phyloP scores from a whole-genome alignment of 2,113 vertebrate species.

The Megaceryle torquata region DNA sequence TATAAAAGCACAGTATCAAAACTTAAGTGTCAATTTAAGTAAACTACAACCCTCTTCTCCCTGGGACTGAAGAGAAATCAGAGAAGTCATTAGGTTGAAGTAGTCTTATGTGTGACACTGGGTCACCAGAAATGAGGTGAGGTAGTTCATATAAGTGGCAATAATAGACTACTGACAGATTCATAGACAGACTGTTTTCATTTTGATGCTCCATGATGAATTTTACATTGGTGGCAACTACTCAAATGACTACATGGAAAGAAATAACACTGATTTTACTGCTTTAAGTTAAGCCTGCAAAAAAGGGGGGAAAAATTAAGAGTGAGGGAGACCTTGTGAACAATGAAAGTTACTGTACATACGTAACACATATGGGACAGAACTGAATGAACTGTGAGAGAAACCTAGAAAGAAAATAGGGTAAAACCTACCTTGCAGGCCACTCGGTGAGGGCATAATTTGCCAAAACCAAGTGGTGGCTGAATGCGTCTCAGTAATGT shows the following conservation, averaged over 20 bases:
- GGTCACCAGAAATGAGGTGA: not conserved
- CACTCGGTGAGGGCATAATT: constrained; percentile 95
- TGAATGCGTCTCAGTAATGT: constrained; percentile 94
- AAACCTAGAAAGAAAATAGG: not conserved
- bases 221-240: not conserved
- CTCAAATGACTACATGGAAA: not conserved
- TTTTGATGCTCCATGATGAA: not conserved
- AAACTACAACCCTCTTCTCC: not conserved
- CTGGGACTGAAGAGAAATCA: not conserved
- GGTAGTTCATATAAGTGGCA: not conserved
- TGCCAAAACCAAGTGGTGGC: constrained; percentile 95
- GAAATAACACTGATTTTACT: not conserved
- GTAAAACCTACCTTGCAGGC: constrained; percentile 89
- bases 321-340: not conserved
- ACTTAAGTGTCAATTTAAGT: not conserved
- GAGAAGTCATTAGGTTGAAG: not conserved
- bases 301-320: not conserved
- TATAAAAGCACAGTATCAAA: not conserved
- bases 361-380: not conserved
- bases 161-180: not conserved
- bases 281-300: not conserved
- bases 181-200: not conserved
- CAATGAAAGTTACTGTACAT: not conserved
- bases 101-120: not conserved
- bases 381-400: not conserved